Evolutionary conservation across 2,113 vertebrate genomes (phyloP).

Genomic region (Gymnorhina tibicen): DNA sequence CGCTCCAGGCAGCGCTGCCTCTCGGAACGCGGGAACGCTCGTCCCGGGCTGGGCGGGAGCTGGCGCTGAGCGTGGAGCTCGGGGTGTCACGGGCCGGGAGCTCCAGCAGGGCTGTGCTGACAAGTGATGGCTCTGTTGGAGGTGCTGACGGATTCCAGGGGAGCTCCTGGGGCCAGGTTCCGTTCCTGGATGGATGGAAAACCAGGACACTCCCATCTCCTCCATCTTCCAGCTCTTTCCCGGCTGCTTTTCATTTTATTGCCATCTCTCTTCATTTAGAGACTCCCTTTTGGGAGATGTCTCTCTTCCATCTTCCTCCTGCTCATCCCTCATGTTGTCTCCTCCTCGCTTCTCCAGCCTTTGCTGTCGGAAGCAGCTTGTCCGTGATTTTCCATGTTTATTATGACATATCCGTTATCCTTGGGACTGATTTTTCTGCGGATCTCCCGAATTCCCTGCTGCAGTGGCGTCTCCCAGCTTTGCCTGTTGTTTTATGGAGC

Average conservation of each 20-base stretch:
- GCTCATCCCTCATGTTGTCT: not conserved
- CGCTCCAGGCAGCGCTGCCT: not conserved
- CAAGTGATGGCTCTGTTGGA: not conserved
- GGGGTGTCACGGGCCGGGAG: not conserved
- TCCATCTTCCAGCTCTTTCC: not conserved
- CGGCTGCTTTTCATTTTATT: not conserved
- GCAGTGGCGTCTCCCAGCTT: not conserved
- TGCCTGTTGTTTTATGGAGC: rapidly evolving
- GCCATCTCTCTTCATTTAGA: not conserved
- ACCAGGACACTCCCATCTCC: not conserved
- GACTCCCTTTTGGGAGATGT: not conserved
- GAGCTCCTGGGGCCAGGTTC: not conserved
- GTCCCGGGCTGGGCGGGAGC: not conserved
- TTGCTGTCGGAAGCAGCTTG: not conserved
- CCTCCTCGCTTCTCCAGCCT: not conserved
- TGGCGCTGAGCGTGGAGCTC: not conserved
- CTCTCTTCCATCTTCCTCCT: not conserved
- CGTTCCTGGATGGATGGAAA: not conserved
- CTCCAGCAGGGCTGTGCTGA: not conserved
- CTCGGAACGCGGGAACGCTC: not conserved
- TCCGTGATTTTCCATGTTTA: not conserved
- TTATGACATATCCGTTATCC: rapidly evolving
- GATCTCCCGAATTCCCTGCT: not conserved
- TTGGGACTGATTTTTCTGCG: rapidly evolving
- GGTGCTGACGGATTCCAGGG: not conserved